Evolutionary conservation across 2,113 vertebrate species (phyloP).

Genomic region (Archilochus colubris): DNA sequence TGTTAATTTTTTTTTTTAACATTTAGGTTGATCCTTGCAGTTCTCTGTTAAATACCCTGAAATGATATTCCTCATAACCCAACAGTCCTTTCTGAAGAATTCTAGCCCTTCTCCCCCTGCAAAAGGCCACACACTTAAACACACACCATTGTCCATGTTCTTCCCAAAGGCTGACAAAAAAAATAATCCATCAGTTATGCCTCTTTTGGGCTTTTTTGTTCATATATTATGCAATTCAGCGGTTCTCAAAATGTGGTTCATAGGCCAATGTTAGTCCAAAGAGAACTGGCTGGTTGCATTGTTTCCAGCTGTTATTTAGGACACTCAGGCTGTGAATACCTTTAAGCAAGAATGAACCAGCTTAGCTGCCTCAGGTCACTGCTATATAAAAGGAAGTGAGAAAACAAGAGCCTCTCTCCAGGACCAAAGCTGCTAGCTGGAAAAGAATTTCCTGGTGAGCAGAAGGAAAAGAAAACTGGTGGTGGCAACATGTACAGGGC

Average conservation of each 20-base stretch:
- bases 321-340: slow-evolving; percentile 68
- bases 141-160: slow-evolving; percentile 7
- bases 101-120: not conserved
- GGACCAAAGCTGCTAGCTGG: slow-evolving; percentile 61
- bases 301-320: slow-evolving; percentile 72
- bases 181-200: slow-evolving; percentile 47
- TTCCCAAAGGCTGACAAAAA: slow-evolving; percentile 21
- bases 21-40: not conserved
- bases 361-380: slow-evolving; percentile 63
- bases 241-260: slow-evolving; percentile 63
- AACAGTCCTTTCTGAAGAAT: not conserved
- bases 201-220: slow-evolving; percentile 58
- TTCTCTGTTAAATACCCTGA: not conserved
- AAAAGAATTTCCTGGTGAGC: slow-evolving; percentile 66
- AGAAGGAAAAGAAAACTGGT: slow-evolving; percentile 53
- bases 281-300: slow-evolving; percentile 64
- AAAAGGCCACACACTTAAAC: slow-evolving; percentile 33
- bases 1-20: not conserved
- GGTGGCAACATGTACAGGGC: slow-evolving; percentile 36
- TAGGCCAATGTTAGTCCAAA: slow-evolving; percentile 54
- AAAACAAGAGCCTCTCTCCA: slow-evolving; percentile 69
- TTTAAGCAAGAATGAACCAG: slow-evolving; percentile 66
- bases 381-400: slow-evolving; percentile 60
- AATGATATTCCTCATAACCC: slow-evolving; percentile 11
- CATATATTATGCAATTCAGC: slow-evolving; percentile 64